These are phyloP conservation scores for Enteromius anoplus DNA, from an alignment of 2,797 vertebrate genomes.

Conservation along the genomic window DNA sequence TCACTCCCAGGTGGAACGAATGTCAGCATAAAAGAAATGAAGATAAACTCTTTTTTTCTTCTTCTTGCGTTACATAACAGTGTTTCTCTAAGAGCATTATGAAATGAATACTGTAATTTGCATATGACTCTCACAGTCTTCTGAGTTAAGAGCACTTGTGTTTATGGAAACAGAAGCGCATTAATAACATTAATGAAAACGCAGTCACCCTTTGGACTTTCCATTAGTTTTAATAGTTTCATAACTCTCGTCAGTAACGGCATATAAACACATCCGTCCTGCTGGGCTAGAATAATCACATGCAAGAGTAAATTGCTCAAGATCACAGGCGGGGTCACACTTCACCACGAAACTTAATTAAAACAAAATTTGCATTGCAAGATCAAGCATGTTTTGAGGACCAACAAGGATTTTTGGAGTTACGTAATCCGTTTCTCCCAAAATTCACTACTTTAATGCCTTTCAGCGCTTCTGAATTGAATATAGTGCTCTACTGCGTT, in stretches of 20 bases:
- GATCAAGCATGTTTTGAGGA: neutral
- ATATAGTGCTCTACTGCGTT: neutral
- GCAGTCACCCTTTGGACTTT: neutral
- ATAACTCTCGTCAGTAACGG: neutral
- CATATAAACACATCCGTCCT: neutral
- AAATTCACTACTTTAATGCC: neutral
- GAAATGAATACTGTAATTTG: constrained; percentile 39
- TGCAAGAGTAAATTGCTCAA: neutral
- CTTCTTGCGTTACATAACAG: constrained; percentile 7
- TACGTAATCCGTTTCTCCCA: neutral
- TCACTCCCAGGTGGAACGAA: neutral
- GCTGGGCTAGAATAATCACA: neutral
- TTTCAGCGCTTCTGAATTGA: neutral
- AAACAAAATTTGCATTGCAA: neutral
- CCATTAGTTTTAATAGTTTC: neutral
- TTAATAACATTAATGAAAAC: constrained; percentile 21
- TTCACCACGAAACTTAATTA: neutral
- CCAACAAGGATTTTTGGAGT: neutral
- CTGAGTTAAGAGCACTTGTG: constrained; percentile 2
- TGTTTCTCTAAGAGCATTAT: constrained; percentile 24
- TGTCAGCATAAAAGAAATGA: constrained; percentile 13
- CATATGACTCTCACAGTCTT: constrained; percentile 17
- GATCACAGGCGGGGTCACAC: neutral
- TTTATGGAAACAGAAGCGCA: constrained; percentile 3
- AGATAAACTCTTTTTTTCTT: neutral